These are phyloP conservation scores for Micromussa lordhowensis DNA, from an alignment of 92 coral and sea anemone species.

Conservation along the genomic window DNA sequence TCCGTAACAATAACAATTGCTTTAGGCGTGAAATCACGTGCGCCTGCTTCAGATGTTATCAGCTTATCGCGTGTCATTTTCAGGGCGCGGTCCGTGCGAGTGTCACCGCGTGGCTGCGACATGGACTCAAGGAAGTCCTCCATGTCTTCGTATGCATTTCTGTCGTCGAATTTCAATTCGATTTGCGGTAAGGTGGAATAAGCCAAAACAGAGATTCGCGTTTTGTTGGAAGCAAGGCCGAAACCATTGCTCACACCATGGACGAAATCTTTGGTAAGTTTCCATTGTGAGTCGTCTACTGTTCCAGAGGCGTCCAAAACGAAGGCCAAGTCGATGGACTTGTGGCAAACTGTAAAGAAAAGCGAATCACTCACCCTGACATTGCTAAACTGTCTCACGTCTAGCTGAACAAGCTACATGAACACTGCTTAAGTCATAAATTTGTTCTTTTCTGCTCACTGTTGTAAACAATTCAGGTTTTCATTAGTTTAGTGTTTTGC, in stretches of 20 bases:
- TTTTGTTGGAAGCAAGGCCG: slow-evolving; percentile 78
- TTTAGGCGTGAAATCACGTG: slow-evolving; percentile 77
- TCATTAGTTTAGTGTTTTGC: not conserved
- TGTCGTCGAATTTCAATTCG: slow-evolving; percentile 87
- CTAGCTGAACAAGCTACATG: not conserved
- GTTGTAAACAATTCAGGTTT: not conserved
- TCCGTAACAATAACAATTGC: slow-evolving; percentile 82
- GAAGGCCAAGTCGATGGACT: slow-evolving; percentile 90
- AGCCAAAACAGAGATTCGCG: slow-evolving; percentile 83
- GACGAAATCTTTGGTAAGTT: slow-evolving; percentile 90
- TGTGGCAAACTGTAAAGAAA: slow-evolving; percentile 71
- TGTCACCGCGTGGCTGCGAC: slow-evolving; percentile 88
- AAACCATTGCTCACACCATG: slow-evolving; percentile 86
- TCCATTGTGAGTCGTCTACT: slow-evolving; percentile 94
- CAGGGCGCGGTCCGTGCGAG: slow-evolving; percentile 93
- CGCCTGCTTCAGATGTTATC: slow-evolving; percentile 65
- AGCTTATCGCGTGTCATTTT: slow-evolving; percentile 76
- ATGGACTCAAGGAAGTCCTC: slow-evolving; percentile 85
- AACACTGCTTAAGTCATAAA: not conserved
- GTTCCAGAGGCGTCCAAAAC: slow-evolving; percentile 93
- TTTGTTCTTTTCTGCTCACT: not conserved
- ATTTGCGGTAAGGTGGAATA: slow-evolving; percentile 91
- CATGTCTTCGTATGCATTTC: slow-evolving; percentile 67
- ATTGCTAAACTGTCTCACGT: not conserved
- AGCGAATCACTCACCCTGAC: not conserved